A percentile compares a stretch with the other conserved stretches of the same genome.
Conservation (phyloP, 1,140 invertebrate genomes). For the Homarus americanus region DNA sequence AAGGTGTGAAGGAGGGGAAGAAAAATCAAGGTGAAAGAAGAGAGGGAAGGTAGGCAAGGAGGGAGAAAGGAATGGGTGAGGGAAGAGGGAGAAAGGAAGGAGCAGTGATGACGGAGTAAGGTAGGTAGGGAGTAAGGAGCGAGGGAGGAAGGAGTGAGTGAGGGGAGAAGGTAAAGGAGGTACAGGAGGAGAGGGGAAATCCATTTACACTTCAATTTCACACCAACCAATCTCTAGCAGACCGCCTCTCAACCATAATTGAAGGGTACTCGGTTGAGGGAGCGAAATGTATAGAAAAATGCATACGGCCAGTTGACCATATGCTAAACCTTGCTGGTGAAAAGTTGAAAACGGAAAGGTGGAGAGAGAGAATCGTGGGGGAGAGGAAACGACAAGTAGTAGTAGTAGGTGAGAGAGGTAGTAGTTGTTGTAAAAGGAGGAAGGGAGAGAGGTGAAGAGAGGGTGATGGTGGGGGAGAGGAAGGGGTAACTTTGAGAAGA, state of each 20-base stretch:
- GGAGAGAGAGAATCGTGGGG: neutral
- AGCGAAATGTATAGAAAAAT: neutral
- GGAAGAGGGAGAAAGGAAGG: neutral
- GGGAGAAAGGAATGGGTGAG: too few relatives aligned
- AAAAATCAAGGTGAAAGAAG: neutral
- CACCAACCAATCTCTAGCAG: neutral
- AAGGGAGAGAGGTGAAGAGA: too few relatives aligned
- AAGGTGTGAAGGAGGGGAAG: neutral
- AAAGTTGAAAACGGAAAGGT: neutral
- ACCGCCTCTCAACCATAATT: slow-evolving; percentile 8
- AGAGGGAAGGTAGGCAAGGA: neutral
- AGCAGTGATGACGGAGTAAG: neutral
- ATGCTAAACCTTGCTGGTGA: neutral
- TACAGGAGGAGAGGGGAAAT: slow-evolving; percentile 5
- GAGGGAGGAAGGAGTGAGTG: neutral
- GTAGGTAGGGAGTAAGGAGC: too few relatives aligned
- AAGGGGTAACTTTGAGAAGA: too few relatives aligned
- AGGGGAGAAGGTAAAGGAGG: neutral
- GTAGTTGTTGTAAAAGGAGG: too few relatives aligned
- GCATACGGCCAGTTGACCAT: neutral
- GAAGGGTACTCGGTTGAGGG: neutral
- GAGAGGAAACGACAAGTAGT: neutral
- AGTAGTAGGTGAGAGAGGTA: too few relatives aligned
- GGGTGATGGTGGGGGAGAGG: too few relatives aligned
- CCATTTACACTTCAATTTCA: slow-evolving; percentile 42